A percentile compares a stretch with the other conserved stretches of the same genome.
Evolutionary conservation across 2,888 invertebrate species (phyloP).

Genomic region (Phoronis australis): DNA sequence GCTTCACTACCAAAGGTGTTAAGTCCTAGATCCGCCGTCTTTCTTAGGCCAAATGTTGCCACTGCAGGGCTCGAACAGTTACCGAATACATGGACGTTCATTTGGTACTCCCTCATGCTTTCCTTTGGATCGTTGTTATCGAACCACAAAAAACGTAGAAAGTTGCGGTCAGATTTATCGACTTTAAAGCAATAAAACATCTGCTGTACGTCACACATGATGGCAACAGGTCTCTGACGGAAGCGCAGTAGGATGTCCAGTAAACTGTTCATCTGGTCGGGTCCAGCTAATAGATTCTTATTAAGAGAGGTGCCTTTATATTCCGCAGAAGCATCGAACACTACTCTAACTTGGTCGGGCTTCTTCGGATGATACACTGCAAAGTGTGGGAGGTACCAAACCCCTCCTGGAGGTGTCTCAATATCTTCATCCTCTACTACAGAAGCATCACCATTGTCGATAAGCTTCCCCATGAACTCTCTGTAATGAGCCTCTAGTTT

Average conservation of each 20-base stretch:
- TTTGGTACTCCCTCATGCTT: background rate
- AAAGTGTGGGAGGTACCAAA: constrained; percentile 6
- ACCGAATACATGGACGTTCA: constrained; percentile 2
- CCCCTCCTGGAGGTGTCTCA: background rate
- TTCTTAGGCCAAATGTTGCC: background rate
- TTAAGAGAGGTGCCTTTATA: background rate
- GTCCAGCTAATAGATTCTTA: constrained; percentile 2
- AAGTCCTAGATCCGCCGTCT: background rate
- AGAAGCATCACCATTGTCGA: constrained; percentile 3
- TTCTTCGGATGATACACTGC: constrained; percentile 7
- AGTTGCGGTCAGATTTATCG: constrained; percentile 1
- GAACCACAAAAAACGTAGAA: background rate
- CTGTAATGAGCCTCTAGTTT: background rate
- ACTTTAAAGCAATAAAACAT: background rate
- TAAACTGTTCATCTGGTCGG: constrained; percentile 4
- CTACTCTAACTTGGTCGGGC: constrained; percentile 3
- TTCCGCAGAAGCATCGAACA: constrained; percentile 3
- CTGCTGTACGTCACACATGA: constrained; percentile 3
- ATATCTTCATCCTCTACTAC: background rate
- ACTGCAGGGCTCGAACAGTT: background rate
- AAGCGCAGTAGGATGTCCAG: constrained; percentile 2
- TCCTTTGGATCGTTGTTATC: background rate
- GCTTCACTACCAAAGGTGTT: background rate
- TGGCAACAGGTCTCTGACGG: constrained; percentile 2
- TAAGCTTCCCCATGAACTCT: constrained; percentile 1